Evolutionary conservation across 2,888 invertebrate species (phyloP).

Genomic region (Zonitis immaculata): DNA sequence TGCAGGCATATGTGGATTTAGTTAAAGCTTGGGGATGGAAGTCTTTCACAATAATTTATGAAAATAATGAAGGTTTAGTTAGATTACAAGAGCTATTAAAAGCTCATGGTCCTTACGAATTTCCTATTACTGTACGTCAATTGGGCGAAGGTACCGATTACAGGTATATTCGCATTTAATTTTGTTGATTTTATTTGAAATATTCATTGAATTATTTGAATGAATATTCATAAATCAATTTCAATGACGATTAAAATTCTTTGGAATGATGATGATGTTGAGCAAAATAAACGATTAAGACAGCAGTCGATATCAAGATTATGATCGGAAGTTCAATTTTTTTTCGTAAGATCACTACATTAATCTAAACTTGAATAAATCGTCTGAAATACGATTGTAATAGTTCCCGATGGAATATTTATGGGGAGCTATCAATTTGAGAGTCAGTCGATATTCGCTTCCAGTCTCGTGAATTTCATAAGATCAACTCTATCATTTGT

Average conservation of each 20-base stretch:
- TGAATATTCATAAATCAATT: no score
- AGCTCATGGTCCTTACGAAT: conserved; percentile 79
- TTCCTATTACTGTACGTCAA: conserved; percentile 79
- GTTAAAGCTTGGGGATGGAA: conserved; percentile 91
- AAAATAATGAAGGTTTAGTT: conserved; percentile 89
- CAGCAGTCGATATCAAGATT: no score
- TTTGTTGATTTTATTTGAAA: no score
- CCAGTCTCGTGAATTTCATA: no score
- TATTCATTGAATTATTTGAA: no score
- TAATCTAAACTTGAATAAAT: background rate
- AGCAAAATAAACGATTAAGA: no score
- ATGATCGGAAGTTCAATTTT: background rate
- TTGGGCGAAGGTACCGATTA: conserved; percentile 80
- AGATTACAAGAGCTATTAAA: conserved; percentile 83
- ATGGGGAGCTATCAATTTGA: background rate
- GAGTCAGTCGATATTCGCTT: background rate
- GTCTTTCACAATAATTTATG: conserved; percentile 94
- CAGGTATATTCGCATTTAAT: conserved; percentile 56
- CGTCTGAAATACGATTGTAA: background rate
- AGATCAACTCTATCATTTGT: no score
- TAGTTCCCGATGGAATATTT: background rate
- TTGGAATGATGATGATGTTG: no score
- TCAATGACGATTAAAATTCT: no score
- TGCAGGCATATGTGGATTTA: conserved; percentile 84
- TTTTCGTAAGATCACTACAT: background rate